Base-by-base conservation (phyloP, 2,797 vertebrate genomes). In the Crocidura indochinensis region DNA sequence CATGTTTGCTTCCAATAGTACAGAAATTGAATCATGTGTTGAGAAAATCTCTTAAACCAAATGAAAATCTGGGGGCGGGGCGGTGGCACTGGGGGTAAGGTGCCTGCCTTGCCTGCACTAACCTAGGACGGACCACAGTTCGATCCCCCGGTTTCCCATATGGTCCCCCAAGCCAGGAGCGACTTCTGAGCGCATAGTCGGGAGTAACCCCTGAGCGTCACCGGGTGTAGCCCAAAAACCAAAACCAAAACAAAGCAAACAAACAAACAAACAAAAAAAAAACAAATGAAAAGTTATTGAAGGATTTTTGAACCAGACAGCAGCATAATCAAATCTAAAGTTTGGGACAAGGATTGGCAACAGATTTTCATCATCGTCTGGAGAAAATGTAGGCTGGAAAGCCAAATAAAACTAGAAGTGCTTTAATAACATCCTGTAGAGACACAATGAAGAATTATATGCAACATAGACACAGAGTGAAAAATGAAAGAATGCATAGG, bases 391-490 rank as follows among this genome's bases (percentile, higher is more conserved):
- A 47, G 15, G 78, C 4, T 73, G 9, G 14, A 31, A 79, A 76
- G 47, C 17, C 6, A 82, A 81, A 84, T 0, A 82, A 75, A 90
- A 68, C 22, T 75, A 47, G 2, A 62, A 4, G 10, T 83, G 51
- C 60, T 12, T 56, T 93, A 91, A n/a, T 12, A 75, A 90, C 76
- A 22, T 31, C 11, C 44, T 31, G 11, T 29, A 77, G 80, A 76
- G 56, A 85, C n/a, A 88, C 65, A 85, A 46, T 51, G 26, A 91
- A 69, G 15, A 12, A 14, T 7, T 24, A 64, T 90, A 31, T 90
- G 62, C 15, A 86, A 86, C 84, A 38, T 47, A 81, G 56, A 68
- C 46, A 67, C 9, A 72, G 73, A 19, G 24, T 17, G 29, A 29
- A 81, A 68, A 75, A 53, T 14, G 10, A 69, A 38, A 88, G 89